Evolutionary conservation across 2,888 invertebrate genomes (phyloP), one percentile per base, ranked within the genome.

Genomic region (Drosophila flavopinicola): DNA sequence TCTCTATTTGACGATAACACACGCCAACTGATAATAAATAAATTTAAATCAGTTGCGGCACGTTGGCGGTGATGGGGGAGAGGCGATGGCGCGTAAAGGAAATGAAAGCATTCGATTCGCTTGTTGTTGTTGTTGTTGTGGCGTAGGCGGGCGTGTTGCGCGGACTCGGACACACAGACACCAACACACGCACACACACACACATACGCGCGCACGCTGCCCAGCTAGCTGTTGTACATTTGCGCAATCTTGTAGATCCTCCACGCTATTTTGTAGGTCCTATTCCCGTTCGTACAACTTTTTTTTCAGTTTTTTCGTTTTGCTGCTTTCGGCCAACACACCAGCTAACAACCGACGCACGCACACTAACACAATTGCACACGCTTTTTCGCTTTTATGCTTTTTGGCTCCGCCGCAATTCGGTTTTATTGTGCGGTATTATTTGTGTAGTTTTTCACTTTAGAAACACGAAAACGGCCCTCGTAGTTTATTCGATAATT

Each of bases 311-410:
- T 53, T 45, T 49, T 66, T 54, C n/a, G 54, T 68, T 68, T 71
- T 42, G 54, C 59, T 73, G 68, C 56, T 71, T 73, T 75, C 72
- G 66, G 75, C 75, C 72, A 72, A 72, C 72, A 72, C 72, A 72
- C 72, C 71, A 71, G 49, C 33, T n/a, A n/a, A 20, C 59, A 66
- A 76, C 84, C 79, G 69, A 73, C 85, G 61, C 75, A 79, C 71
- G 64, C 77, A 75, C 85, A 86, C 80, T 72, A 80, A 73, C 66
- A 61, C 82, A 80, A 58, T 65, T 54, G 60, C 66, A 84, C 80
- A 69, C 75, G 71, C 64, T 86, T 73, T 84, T 86, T 74, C 66
- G 61, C 66, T 72, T 72, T n/a, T 74, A 49, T 65, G 51, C 23
- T 75, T 20, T 38, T 47, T 32, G 42, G 13, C 44, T 20, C 20